Base-by-base conservation (phyloP, 2,888 invertebrate genomes). In the Stenodema calcarata region DNA sequence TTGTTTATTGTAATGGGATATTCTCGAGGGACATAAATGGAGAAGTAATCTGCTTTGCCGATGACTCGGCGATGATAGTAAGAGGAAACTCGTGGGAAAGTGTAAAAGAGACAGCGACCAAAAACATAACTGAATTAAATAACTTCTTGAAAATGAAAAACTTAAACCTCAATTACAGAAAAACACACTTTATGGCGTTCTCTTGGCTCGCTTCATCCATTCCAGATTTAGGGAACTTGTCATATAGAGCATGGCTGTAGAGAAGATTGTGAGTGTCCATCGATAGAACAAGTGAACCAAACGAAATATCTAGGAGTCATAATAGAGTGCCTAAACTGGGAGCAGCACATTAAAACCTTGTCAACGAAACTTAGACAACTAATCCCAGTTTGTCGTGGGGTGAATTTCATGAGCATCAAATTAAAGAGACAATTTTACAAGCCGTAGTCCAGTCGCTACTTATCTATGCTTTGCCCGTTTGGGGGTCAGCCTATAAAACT, bases 1-100 rank as follows among this genome's bases (percentile, higher is more conserved):
- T 85, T 11, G 47, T 76, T 50, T 85, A 76, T 28, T 50, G 47
- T 47, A 85, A 85, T 76, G 85, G 85, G n/a, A 50, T 85, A 76
- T 76, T 85, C 16, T 30, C 75, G n/a, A 75, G 50, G n/a, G 41
- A 76, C 28, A 85, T 85, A 7, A 47, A 85, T 35, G 85, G 85
- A n/a, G 62, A 82, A 62, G 41, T 82, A 11, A 62, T 82, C 11
- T 44, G 76, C 14, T 85, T 85, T 76, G 85, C 76, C 1, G 76
- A 75, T 76, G 85, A 85, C 35, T 47, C 85, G 16, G 76, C 85
- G 27, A 75, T 85, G 85, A 76, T 85, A 16, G 85, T 85, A 7
- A 50, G 50, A 75, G 85, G 85, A 28, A 75, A 50, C 11, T 50
- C 85, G n/a, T 62, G 82, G 82, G 82, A 82, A 18, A 30, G 28